Evolutionary conservation across 2,113 vertebrate genomes (phyloP), one percentile per base, ranked within the genome.

Genomic region (Misgurnus anguillicaudatus): DNA sequence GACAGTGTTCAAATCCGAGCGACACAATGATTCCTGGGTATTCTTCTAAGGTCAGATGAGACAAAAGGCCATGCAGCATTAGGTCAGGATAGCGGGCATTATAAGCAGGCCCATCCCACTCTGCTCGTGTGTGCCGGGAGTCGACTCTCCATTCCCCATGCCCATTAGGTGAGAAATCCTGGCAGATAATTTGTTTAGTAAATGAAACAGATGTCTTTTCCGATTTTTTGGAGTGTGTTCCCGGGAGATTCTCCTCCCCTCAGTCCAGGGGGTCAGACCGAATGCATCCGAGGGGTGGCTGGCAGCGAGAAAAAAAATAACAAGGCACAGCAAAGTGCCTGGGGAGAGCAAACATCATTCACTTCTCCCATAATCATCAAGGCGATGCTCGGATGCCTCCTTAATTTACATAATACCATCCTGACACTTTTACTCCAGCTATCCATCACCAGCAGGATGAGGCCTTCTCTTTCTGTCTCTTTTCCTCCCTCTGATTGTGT

Each of bases 361-460:
- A 89, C 92, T 91, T 92, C 92, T 91, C 89, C 92, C 93, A 90
- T 94, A 95, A 96, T 95, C 95, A 96, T 93, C 94, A 95, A 94
- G 89, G 93, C 94, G 90, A 93, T 93, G 93, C 93, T 93, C 88
- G 89, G 91, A 94, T 94, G 94, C 92, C 93, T 93, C 82, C 87
- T 91, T 92, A 89, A 96, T 97, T 97, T 98, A 94, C 96, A 96
- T 97, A 94, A 93, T 91, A 92, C 92, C 91, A 89, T 93, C 93
- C 93, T 91, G 93, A 95, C 93, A 94, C 89, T 62, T 92, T 95
- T 91, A 91, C 93, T 92, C 91, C 90, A 90, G 91, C 91, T 94
- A 96, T 95, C 94, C 94, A 95, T 96, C 95, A 95, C 82, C 47
- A 77, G 80, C 74, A 77, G 79, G 80, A 88, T 83, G 84, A 89